A percentile compares a stretch with the other conserved stretches of the same genome.
Conservation (phyloP, 2,888 invertebrate species). For the Trissoscelio sp. region DNA sequence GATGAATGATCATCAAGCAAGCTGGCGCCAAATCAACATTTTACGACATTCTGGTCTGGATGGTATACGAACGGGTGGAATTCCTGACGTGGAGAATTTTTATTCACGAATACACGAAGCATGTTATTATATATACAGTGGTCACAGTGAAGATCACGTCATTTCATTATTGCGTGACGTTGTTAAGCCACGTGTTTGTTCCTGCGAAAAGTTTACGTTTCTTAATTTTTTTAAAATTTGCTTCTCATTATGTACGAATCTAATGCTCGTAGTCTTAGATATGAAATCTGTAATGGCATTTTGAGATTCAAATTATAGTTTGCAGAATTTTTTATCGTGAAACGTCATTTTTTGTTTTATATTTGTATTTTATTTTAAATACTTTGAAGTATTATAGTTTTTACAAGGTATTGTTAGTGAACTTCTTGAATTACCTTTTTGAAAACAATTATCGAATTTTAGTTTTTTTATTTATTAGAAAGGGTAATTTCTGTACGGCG, state of each 20-base stretch:
- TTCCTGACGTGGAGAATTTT: constrained; percentile 57
- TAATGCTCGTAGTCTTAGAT: constrained; percentile 5
- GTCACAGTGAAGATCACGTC: neutral
- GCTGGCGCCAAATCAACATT: constrained; percentile 74
- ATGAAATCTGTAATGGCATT: constrained; percentile 17
- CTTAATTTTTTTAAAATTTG: neutral
- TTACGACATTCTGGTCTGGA: constrained; percentile 73
- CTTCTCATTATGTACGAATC: neutral
- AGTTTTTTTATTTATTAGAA: no score
- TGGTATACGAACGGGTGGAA: constrained; percentile 40
- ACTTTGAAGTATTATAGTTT: no score
- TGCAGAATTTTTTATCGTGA: neutral
- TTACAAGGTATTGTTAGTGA: no score
- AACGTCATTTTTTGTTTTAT: neutral
- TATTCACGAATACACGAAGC: constrained; percentile 44
- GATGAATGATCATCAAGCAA: constrained; percentile 66
- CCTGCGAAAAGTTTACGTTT: constrained; percentile 6
- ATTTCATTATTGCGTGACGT: constrained; percentile 23
- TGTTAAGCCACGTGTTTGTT: constrained; percentile 5
- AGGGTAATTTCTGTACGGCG: no score
- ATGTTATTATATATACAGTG: constrained; percentile 17
- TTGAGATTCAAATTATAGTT: constrained; percentile 2
- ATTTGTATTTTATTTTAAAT: no score
- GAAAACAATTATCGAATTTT: no score
- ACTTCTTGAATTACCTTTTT: no score